Evolutionary conservation across 1,140 invertebrate genomes (phyloP).

Genomic region (Agraylea sexmaculata): DNA sequence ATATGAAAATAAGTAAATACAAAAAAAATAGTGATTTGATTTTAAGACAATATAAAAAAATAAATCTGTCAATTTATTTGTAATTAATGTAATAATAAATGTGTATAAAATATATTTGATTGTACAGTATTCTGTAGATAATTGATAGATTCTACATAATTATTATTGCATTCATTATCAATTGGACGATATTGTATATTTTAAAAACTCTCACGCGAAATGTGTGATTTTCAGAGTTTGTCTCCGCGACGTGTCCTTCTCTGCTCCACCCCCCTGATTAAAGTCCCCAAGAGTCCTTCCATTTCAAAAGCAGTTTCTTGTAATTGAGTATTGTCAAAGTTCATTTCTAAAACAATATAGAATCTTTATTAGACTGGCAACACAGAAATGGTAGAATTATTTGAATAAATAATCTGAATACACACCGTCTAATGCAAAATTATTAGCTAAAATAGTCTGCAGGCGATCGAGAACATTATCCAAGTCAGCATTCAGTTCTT

Average conservation of each 20-base stretch:
- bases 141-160: no score
- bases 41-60: no score
- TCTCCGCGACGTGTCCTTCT: conserved; percentile 23
- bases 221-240: conserved; percentile 9
- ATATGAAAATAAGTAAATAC: no score
- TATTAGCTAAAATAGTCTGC: conserved; percentile 47
- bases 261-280: conserved; percentile 38
- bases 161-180: conserved; percentile 23
- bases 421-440: conserved; percentile 44
- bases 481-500: conserved; percentile 43
- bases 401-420: conserved; percentile 5
- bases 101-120: no score
- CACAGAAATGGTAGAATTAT: neutral
- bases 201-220: neutral
- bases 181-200: conserved; percentile 3
- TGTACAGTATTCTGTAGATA: no score
- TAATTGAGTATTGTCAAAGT: conserved; percentile 43
- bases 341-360: conserved; percentile 32
- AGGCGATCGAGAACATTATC: conserved; percentile 45
- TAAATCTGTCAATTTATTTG: no score
- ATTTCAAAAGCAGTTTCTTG: conserved; percentile 47
- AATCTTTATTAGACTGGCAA: neutral
- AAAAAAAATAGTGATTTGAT: no score
- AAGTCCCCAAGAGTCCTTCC: conserved; percentile 44
- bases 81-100: no score